Base-by-base conservation (phyloP, 2,113 vertebrate species). In the Rana temporaria region DNA sequence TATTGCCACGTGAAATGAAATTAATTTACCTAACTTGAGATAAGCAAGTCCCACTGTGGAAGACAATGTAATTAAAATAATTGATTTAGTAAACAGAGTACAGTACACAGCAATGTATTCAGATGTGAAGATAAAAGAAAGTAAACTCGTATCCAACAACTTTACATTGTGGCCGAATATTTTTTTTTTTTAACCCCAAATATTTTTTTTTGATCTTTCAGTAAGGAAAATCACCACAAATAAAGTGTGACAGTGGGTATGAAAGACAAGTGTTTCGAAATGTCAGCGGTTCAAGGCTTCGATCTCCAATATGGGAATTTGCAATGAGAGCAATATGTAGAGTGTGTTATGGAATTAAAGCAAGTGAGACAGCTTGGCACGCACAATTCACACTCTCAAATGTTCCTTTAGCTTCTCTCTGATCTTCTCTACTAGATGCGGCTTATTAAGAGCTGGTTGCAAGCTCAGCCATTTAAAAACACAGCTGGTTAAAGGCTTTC, bases 221-320 rank as follows among this genome's bases (percentile, higher is more conserved):
- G 86, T 91, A 90, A 86, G 84, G 85, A 81, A 89, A 91, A 94
- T 92, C 91, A 86, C 91, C 93, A 90, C 75, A 62, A n/a, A 19
- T 52, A 22, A 3, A 62, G 12, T n/a, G 81, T 87, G 87, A 85
- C 86, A 82, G 86, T 11, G 81, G 7, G 82, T 91, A 86, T 88
- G 89, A 92, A 91, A 91, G 91, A 92, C 85, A 79, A 60, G 90
- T 89, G 90, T 85, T 93, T 94, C 91, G 92, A 90, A 89, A 90
- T 88, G 90, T 92, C 92, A 93, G 87, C 86, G 84, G 75, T 88
- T 90, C 83, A 84, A 18, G 78, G 78, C 86, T 92, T 93, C 92
- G 88, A 92, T 92, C 90, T 85, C 87, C 85, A 34, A 87, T 30
- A 42, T 79, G 84, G 79, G 87, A 87, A 90, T 87, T 2, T 92